Evolutionary conservation across 1,140 invertebrate species (phyloP), one percentile per base, ranked within the genome.

Genomic region (Eueides isabella): DNA sequence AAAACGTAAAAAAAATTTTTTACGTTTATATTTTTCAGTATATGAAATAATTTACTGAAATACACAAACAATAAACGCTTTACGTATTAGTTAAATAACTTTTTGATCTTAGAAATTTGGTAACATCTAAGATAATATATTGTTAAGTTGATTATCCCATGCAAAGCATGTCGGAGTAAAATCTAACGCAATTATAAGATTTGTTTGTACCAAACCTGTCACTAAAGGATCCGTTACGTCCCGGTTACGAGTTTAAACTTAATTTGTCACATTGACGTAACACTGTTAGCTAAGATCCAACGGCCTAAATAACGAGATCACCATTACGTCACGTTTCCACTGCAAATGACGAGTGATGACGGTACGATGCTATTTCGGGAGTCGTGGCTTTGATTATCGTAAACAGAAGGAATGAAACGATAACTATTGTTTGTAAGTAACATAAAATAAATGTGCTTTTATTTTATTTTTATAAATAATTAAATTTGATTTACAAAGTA

Each of bases 281-380:
- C 64, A 63, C 65, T 41, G 74, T 75, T 75, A 75, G 71, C 74
- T 70, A 76, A 74, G 70, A 71, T 75, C 67, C 71, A 64, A 71
- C 64, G 72, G 70, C 61, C 63, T 75, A 74, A 76, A 76, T 80
- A 83, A 79, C 79, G 81, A 83, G 80, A 82, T 86, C 82, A 83
- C 65, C 82, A 74, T 71, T 65, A 71, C 9, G 41, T 64, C 61
- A 31, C 38, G 69, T 71, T 71, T 71, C 69, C 69, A 71, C 61
- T 71, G 29, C 64, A 12, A 11, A 11, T n/a, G n/a, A 11, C 9
- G 16, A 55, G 0, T 23, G 44, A 19, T 55, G 48, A 55, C 19
- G 48, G 48, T 55, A 55, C 12, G n/a, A 6, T 55, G 41, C 5
- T 2, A 9, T 7, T 55, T 19, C 5, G 41, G 2, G 6, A 2